phyloP scores from a whole-genome alignment of 2,797 vertebrate species.

The Poeciliopsis infans region DNA sequence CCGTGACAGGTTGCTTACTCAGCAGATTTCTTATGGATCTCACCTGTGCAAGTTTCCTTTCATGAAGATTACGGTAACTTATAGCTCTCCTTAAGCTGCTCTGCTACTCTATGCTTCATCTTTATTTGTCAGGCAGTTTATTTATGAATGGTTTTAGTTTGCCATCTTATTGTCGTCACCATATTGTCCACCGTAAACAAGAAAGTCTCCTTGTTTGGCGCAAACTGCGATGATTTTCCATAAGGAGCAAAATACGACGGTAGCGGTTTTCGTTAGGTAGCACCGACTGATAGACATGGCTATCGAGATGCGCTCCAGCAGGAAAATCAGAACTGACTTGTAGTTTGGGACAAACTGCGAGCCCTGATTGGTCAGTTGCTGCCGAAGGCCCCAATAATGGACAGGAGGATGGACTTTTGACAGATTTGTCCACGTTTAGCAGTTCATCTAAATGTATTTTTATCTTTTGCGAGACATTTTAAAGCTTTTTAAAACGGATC shows the following conservation, averaged over 20 bases:
- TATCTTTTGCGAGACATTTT: background rate
- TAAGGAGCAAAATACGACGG: no score
- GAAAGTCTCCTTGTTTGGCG: no score
- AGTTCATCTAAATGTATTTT: background rate
- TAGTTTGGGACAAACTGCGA: no score
- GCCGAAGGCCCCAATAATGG: no score
- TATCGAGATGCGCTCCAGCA: no score
- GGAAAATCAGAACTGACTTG: no score
- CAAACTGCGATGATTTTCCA: no score
- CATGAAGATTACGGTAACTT: background rate
- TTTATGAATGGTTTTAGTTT: background rate
- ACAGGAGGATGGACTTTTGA: background rate
- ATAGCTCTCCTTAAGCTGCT: background rate
- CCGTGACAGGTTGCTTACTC: no score
- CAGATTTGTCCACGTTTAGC: background rate
- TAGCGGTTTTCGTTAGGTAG: no score
- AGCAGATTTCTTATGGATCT: background rate
- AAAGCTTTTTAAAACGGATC: background rate
- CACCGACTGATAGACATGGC: no score
- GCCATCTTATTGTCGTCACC: background rate
- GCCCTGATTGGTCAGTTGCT: no score
- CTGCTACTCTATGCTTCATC: background rate
- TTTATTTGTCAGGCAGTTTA: background rate
- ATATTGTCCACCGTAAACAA: background rate
- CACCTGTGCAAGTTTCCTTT: background rate